Evolutionary conservation across 2,888 invertebrate species (phyloP).

Genomic region (Scaptomyza polygonia): DNA sequence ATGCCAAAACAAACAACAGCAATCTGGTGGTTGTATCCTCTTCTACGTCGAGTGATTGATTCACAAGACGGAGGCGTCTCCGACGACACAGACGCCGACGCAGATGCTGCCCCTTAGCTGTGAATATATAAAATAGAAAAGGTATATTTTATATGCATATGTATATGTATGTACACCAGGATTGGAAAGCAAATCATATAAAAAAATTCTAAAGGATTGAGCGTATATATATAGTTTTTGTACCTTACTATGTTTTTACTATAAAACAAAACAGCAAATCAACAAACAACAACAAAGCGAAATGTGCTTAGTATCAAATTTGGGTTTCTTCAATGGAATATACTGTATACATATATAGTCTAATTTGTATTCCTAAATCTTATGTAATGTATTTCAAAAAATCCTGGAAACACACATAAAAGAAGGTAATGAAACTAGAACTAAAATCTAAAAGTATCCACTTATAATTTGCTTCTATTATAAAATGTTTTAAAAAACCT

Average conservation of each 20-base stretch:
- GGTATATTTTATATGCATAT: conserved; percentile 24
- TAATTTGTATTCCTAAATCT: conserved; percentile 51
- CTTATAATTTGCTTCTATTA: conserved; percentile 49
- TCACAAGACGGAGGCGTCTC: conserved; percentile 25
- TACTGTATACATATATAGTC: conserved; percentile 27
- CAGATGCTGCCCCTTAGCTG: conserved; percentile 55
- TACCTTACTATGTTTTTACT: conserved; percentile 43
- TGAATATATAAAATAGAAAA: conserved; percentile 61
- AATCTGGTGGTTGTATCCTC: conserved; percentile 43
- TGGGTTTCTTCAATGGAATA: conserved; percentile 20
- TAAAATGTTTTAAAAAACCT: conserved; percentile 60
- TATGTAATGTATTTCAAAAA: conserved; percentile 43
- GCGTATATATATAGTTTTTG: conserved; percentile 45
- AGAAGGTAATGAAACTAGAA: conserved; percentile 12
- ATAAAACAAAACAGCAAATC: conserved; percentile 8
- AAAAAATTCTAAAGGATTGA: neutral
- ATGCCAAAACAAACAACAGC: conserved; percentile 41
- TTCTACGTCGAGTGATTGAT: conserved; percentile 59
- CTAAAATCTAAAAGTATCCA: conserved; percentile 36
- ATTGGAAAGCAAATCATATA: conserved; percentile 8
- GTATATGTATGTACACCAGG: conserved; percentile 4
- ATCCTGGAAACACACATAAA: conserved; percentile 12
- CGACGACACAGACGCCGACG: conserved; percentile 6
- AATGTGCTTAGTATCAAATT: conserved; percentile 25
- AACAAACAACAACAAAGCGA: conserved; percentile 8